These are phyloP conservation scores for Eolophus roseicapilla DNA, from an alignment of 2,113 vertebrate species.

Conservation along the genomic window DNA sequence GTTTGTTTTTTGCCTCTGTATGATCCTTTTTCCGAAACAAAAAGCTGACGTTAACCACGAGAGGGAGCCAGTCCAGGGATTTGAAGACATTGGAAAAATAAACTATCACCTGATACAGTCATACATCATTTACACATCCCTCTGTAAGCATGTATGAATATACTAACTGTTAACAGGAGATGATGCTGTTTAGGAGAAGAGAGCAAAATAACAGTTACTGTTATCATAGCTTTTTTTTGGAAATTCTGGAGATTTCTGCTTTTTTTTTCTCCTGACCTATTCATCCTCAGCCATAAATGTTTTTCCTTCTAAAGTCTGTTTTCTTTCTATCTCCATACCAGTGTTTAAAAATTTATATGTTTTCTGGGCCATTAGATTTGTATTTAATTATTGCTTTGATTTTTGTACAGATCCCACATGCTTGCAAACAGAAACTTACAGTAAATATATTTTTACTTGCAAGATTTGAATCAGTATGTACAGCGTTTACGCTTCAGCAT, in stretches of 20 bases:
- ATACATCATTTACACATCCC: fast-evolving
- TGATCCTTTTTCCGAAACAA: not conserved
- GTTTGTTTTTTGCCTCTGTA: not conserved
- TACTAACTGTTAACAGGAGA: not conserved
- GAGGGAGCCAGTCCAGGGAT: conserved; percentile 20
- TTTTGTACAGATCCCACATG: not conserved
- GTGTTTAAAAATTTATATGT: not conserved
- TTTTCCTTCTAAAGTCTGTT: not conserved
- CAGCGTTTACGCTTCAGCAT: not conserved
- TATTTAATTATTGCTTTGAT: not conserved
- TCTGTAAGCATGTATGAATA: too few species aligned
- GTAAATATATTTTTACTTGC: not conserved
- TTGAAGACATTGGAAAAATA: not conserved
- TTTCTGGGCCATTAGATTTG: not conserved
- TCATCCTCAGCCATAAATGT: not conserved
- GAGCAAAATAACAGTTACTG: not conserved
- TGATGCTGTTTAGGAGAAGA: not conserved
- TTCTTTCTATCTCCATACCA: not conserved
- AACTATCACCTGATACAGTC: not conserved
- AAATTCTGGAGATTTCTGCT: not conserved
- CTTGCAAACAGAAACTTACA: not conserved
- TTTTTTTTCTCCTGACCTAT: not conserved
- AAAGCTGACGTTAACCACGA: not conserved
- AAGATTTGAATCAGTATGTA: not conserved
- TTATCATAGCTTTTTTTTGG: not conserved